Conservation (phyloP, 1,140 invertebrate genomes). For the Drosophila sucinea region DNA sequence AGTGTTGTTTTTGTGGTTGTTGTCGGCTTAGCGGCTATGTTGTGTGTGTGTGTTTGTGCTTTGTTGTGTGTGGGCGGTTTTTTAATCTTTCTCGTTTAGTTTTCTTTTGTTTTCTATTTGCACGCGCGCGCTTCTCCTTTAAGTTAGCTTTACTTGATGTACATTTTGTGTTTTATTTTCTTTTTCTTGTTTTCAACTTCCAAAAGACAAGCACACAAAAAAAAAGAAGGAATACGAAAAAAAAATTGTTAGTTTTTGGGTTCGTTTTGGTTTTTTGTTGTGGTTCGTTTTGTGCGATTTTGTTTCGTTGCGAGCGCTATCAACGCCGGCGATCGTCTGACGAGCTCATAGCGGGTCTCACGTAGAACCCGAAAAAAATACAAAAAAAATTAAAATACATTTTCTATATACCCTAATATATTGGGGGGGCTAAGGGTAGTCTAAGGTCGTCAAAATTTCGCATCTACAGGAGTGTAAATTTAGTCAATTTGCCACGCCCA, state of each 20-base stretch:
- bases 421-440: not conserved
- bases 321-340: conserved; percentile 78
- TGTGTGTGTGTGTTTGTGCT: conserved; percentile 53
- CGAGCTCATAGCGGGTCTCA: conserved; percentile 43
- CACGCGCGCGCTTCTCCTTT: conserved; percentile 43
- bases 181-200: conserved; percentile 34
- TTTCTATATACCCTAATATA: not conserved
- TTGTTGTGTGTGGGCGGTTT: conserved; percentile 60
- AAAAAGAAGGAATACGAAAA: conserved; percentile 6
- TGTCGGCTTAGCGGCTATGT: conserved; percentile 68
- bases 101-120: conserved; percentile 45
- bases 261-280: conserved; percentile 49
- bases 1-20: conserved; percentile 25
- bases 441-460: not conserved
- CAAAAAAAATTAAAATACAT: not conserved
- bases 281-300: conserved; percentile 34
- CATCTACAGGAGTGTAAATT: no score
- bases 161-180: conserved; percentile 31
- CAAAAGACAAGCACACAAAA: conserved; percentile 12
- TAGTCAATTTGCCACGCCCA: not conserved
- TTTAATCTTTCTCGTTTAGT: conserved; percentile 72
- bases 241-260: conserved; percentile 24
- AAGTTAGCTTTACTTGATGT: conserved; percentile 38
- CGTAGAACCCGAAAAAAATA: conserved; percentile 37
- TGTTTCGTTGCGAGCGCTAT: conserved; percentile 72